Percentiles rank a stretch among this genome's conserved stretches.
Conservation (phyloP, 2,888 invertebrate species). For the Chrysopilus asiliformis region DNA sequence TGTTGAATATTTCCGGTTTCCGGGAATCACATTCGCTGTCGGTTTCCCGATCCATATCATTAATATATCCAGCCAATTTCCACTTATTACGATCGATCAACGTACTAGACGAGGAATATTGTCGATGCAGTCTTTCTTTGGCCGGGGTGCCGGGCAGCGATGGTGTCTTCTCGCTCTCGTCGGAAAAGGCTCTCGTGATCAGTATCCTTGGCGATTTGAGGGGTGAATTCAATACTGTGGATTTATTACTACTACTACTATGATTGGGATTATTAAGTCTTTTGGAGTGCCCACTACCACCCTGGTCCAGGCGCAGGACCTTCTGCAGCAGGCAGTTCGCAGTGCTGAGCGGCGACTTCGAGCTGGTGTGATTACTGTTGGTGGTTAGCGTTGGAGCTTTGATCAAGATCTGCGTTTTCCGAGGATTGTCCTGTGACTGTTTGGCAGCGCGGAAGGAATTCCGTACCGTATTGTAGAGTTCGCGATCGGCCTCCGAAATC, state of each 20-base stretch:
- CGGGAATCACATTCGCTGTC: conserved; percentile 17
- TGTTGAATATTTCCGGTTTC: background rate
- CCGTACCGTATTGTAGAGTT: conserved; percentile 21
- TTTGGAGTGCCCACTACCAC: conserved; percentile 16
- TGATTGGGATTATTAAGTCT: conserved; percentile 16
- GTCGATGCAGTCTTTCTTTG: conserved; percentile 26
- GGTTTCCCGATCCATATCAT: conserved; percentile 9
- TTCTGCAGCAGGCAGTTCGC: conserved; percentile 31
- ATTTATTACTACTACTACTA: conserved; percentile 16
- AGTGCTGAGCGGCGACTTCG: conserved; percentile 7
- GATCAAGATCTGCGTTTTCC: conserved; percentile 8
- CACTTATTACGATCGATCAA: conserved; percentile 33
- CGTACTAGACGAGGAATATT: conserved; percentile 34
- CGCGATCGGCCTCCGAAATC: conserved; percentile 29
- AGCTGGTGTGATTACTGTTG: conserved; percentile 10
- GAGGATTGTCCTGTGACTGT: conserved; percentile 7
- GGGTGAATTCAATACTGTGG: conserved; percentile 20
- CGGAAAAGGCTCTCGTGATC: conserved; percentile 59
- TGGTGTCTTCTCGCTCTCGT: conserved; percentile 47
- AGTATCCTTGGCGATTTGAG: conserved; percentile 53
- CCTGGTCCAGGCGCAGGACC: conserved; percentile 41
- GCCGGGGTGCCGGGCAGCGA: conserved; percentile 32
- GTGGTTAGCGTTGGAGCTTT: background rate
- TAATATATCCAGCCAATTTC: conserved; percentile 23
- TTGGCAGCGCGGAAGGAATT: conserved; percentile 17